Percentiles rank a stretch among this genome's conserved stretches.
Conservation (phyloP, 2,797 vertebrate genomes). For the Buceros bicornis region DNA sequence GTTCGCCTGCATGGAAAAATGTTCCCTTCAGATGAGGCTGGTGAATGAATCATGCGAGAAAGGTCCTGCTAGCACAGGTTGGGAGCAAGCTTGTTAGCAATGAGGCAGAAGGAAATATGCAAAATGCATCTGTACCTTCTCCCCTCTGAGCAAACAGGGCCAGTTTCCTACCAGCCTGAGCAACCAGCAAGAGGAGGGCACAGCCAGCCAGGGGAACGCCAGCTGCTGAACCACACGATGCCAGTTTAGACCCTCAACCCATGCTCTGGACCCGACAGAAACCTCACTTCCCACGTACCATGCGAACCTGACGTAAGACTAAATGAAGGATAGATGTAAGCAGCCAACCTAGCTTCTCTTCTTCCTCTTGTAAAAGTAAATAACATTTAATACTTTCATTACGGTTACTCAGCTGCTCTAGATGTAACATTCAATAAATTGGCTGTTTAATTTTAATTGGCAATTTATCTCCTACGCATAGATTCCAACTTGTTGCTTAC, state of each 20-base stretch:
- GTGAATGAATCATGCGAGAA: background rate
- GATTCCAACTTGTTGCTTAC: background rate
- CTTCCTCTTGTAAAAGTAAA: background rate
- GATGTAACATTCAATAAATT: background rate
- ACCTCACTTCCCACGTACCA: background rate
- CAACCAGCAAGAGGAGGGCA: background rate
- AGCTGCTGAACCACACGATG: background rate
- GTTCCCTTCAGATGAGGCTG: slow-evolving; percentile 5
- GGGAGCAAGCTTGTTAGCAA: background rate
- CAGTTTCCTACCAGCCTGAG: background rate
- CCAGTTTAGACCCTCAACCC: background rate
- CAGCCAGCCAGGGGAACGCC: background rate
- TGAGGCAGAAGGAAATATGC: background rate
- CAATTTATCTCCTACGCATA: background rate
- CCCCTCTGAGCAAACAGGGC: background rate
- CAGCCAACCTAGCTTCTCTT: background rate
- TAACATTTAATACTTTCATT: background rate
- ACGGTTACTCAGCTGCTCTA: background rate
- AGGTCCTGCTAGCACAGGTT: background rate
- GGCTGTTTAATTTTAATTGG: background rate
- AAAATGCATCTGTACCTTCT: background rate
- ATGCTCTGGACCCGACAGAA: background rate
- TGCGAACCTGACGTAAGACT: background rate
- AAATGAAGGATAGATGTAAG: background rate
- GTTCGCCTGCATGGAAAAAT: slow-evolving; percentile 26